Percentiles rank a stretch among this genome's conserved stretches.
These are phyloP conservation scores for Myotis lucifugus DNA, from an alignment of 2,113 vertebrate genomes.

Conservation along the genomic window DNA sequence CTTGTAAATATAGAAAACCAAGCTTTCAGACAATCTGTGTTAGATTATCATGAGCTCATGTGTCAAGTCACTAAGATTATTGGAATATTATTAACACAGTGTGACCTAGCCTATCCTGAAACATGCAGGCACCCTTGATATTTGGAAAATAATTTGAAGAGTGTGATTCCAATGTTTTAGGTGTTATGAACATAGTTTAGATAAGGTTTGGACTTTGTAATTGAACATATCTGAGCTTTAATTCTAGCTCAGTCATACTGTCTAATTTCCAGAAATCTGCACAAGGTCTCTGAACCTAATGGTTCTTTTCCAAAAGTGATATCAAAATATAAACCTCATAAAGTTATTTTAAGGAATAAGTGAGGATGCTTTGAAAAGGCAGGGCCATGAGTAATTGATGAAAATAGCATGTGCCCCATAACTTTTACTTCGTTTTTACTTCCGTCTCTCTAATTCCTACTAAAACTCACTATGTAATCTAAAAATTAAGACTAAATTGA, in stretches of 20 bases:
- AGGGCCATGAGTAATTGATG: background rate
- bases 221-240: background rate
- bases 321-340: background rate
- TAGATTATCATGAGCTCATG: background rate
- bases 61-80: background rate
- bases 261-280: background rate
- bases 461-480: background rate
- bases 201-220: background rate
- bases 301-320: background rate
- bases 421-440: background rate
- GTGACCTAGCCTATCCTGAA: background rate
- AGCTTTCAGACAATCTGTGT: background rate
- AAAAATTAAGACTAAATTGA: slow-evolving; percentile 25
- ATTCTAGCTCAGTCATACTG: background rate
- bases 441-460: background rate
- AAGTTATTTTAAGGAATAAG: background rate
- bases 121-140: background rate
- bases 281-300: background rate
- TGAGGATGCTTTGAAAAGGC: background rate
- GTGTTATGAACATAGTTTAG: background rate
- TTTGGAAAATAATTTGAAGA: background rate
- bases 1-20: background rate
- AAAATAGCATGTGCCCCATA: background rate
- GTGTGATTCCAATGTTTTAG: background rate
- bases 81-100: background rate